Evolutionary conservation across 2,113 vertebrate genomes (phyloP).

Genomic region (Caracal caracal): DNA sequence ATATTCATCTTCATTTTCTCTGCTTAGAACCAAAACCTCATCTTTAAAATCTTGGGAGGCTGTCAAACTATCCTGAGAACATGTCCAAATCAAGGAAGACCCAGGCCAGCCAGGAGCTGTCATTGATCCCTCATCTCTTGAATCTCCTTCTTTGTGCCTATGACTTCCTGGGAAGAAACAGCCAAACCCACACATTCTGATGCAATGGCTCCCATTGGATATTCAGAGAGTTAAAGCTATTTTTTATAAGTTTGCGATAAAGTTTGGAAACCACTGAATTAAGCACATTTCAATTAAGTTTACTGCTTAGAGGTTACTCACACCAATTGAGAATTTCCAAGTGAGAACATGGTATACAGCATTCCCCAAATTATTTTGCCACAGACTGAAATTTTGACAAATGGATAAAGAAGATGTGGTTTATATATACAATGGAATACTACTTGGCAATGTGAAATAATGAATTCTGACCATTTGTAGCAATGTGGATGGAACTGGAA

Average conservation of each 20-base stretch:
- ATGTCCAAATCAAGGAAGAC: background rate
- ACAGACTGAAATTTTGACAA: background rate
- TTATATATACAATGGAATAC: no score
- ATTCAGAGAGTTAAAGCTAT: no score
- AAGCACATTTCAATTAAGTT: background rate
- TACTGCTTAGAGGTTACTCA: background rate
- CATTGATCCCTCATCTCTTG: fast-evolving
- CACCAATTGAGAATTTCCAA: background rate
- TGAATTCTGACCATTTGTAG: no score
- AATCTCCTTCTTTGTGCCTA: background rate
- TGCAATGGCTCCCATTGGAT: fast-evolving
- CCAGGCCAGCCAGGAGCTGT: background rate
- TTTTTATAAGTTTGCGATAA: background rate
- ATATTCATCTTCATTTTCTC: background rate
- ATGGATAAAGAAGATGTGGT: no score
- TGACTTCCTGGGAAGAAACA: background rate
- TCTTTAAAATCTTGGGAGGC: background rate
- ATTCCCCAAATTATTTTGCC: background rate
- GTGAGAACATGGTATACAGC: no score
- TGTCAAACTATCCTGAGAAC: background rate
- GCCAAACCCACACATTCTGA: background rate
- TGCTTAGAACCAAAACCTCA: background rate
- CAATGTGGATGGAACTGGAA: no score
- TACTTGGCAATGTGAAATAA: no score
- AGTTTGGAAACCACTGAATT: background rate